Percentiles rank a stretch among this genome's conserved stretches.
Conservation (phyloP, 2,113 vertebrate genomes). For the Fulica atra region DNA sequence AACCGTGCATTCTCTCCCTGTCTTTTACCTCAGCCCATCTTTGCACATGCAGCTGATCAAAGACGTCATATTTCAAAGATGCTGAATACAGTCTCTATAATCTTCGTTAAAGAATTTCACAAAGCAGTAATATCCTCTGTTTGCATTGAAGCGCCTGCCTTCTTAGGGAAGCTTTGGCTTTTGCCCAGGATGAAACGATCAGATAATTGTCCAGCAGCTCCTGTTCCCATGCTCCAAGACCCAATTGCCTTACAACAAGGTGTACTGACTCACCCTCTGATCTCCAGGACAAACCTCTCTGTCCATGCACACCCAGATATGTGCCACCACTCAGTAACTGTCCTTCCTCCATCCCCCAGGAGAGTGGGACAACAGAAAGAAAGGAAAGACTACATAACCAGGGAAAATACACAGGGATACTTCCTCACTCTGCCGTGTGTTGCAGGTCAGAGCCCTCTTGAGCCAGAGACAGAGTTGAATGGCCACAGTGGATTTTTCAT, state of each 20-base stretch:
- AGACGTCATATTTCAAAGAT: neutral
- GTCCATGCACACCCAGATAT: neutral
- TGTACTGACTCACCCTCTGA: neutral
- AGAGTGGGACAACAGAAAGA: neutral
- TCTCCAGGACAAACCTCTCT: neutral
- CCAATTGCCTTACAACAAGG: fast-evolving
- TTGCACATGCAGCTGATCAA: neutral
- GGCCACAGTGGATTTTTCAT: neutral
- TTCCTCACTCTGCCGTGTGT: neutral
- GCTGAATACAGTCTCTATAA: neutral
- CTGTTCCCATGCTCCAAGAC: neutral
- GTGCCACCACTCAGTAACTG: neutral
- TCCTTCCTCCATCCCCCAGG: neutral
- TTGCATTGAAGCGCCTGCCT: neutral
- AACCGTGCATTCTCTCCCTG: neutral
- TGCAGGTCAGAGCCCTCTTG: neutral
- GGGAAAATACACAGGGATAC: neutral
- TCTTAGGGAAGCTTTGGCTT: neutral
- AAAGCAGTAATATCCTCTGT: neutral
- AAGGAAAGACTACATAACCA: neutral
- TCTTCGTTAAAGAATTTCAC: neutral
- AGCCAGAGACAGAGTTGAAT: neutral
- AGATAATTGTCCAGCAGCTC: neutral
- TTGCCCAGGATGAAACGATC: neutral
- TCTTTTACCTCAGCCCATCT: neutral